Evolutionary conservation across 2,888 invertebrate species (phyloP), one percentile per base, ranked within the genome.

Genomic region (Gymnoscelis rufifasciata): DNA sequence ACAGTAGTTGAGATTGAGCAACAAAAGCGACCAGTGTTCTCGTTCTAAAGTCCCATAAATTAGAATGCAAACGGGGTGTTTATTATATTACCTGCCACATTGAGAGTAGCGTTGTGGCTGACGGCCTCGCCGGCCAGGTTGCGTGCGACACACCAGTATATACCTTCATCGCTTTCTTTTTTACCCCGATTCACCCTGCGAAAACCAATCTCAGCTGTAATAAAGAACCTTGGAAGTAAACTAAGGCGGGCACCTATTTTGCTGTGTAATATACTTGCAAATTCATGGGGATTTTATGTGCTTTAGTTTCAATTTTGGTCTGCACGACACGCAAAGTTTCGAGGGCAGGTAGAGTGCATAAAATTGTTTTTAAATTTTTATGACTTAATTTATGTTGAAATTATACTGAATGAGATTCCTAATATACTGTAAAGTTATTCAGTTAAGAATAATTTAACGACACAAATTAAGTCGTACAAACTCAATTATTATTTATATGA

Each of bases 121-220:
- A 93, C 91, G 53, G 94, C 96, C 64, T 93, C 93, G 59, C 98
- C 98, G 42, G 94, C 95, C 57, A 92, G 90, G 86, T 98, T 99
- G 74, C 93, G 93, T 53, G 98, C 98, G 62, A 97, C 95, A 87
- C 98, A 99, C 95, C 97, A 97, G 83, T 98, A 99, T 51, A 96
- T 93, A 28, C 99, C 98, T 57, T 96, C 95, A 74, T 96, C 96
- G 71, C 96, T 95, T 72, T 96, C 96, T 84, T 96, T 96, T 86
- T 97, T 97, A 76, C 96, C 96, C 75, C 97, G 96, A 82, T 96
- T 95, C 48, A 97, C 97, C 70, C 95, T 86, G 71, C 38, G 57
- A 54, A 50, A 53, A 55, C 51, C 54, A 42, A 53, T 39, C 26
- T 43, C 27, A 28, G 39, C 33, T 45, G n/a, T 43, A 35, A 35